A percentile compares a stretch with the other conserved stretches of the same genome.
These are phyloP conservation scores for Pachyramphus minor DNA, from an alignment of 2,113 vertebrate genomes.

Conservation along the genomic window DNA sequence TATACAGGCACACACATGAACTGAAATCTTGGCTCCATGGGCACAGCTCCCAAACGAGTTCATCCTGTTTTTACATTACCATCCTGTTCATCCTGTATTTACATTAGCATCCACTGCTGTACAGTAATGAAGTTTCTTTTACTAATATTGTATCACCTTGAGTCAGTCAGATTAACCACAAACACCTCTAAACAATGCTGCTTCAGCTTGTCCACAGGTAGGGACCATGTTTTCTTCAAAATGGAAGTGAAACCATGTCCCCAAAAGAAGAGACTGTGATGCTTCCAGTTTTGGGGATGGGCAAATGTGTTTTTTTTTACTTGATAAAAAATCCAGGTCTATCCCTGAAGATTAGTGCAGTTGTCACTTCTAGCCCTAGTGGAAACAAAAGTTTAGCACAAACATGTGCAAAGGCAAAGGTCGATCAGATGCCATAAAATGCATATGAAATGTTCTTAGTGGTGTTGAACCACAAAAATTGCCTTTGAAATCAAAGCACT, in stretches of 20 bases:
- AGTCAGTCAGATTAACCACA: neutral
- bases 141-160: neutral
- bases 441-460: neutral
- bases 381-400: neutral
- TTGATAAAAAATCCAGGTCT: neutral
- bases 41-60: neutral
- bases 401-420: neutral
- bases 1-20: accelerated
- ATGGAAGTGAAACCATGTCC: neutral
- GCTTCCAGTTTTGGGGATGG: neutral
- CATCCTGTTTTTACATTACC: neutral
- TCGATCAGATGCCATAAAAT: neutral
- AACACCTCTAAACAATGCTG: neutral
- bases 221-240: neutral
- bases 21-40: neutral
- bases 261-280: neutral
- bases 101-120: neutral
- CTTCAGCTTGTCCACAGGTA: neutral
- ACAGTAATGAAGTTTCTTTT: neutral
- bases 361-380: neutral
- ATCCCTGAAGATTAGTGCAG: neutral
- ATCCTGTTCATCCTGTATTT: neutral
- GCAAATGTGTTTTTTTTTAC: neutral
- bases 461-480: neutral
- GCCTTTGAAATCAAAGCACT: neutral